A percentile compares a stretch with the other conserved stretches of the same genome.
Conservation (phyloP, 2,113 vertebrate genomes). For the Lycaon pictus region DNA sequence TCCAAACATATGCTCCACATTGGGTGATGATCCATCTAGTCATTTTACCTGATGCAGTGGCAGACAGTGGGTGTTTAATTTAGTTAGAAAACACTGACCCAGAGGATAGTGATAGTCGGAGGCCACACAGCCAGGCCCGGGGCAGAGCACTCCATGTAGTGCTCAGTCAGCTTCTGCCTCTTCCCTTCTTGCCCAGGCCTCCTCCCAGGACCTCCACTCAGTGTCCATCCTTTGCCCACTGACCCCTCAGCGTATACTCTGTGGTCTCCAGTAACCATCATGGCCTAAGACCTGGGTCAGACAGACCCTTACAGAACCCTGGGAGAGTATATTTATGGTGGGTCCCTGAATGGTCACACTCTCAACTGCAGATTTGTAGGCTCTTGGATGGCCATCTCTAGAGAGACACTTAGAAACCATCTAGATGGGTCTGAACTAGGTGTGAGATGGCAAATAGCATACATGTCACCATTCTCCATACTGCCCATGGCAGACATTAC, state of each 20-base stretch:
- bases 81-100: not conserved
- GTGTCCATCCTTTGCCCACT: not conserved
- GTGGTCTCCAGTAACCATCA: not conserved
- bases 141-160: not conserved
- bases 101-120: not conserved
- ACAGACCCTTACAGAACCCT: not conserved
- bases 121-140: not conserved
- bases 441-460: not conserved
- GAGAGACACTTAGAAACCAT: conserved; percentile 6
- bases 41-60: not conserved
- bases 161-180: not conserved
- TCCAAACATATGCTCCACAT: not conserved
- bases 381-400: not conserved
- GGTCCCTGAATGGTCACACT: not conserved
- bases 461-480: not conserved
- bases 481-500: not conserved
- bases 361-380: not conserved
- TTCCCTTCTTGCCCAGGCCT: not conserved
- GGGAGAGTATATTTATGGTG: not conserved
- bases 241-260: not conserved
- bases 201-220: not conserved
- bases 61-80: not conserved
- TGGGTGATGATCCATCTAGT: not conserved
- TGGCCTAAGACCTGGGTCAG: not conserved
- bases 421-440: not conserved